Evolutionary conservation across 1,140 invertebrate genomes (phyloP).

Genomic region (Eueides isabella): DNA sequence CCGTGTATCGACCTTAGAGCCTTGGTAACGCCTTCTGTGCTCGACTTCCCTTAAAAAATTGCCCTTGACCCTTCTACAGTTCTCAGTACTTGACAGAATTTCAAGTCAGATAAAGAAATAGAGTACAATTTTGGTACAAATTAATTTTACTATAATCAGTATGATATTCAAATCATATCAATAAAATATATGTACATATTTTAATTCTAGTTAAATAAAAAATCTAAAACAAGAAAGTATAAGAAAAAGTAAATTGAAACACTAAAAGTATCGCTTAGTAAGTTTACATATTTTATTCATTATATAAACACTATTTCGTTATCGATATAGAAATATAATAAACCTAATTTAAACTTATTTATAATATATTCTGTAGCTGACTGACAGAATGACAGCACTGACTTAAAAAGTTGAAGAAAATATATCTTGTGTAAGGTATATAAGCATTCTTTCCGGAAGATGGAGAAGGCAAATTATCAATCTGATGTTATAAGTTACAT

Average conservation of each 20-base stretch:
- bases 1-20: constrained; percentile 28
- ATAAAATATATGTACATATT: neutral
- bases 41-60: constrained; percentile 18
- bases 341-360: too few relatives aligned
- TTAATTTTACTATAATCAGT: neutral
- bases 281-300: too few relatives aligned
- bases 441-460: neutral
- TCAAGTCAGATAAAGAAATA: neutral
- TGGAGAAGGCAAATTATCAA: neutral
- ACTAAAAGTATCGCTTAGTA: too few relatives aligned
- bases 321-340: too few relatives aligned
- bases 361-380: too few relatives aligned
- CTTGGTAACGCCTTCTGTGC: constrained; percentile 26
- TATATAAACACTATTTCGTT: too few relatives aligned
- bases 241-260: too few relatives aligned
- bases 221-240: too few relatives aligned
- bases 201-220: too few relatives aligned
- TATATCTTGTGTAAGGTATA: neutral
- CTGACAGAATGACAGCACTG: neutral
- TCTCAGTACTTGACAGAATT: neutral
- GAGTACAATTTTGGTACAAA: neutral
- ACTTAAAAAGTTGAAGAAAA: constrained; percentile 5
- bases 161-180: neutral
- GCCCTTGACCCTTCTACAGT: constrained; percentile 18
- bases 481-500: neutral